These are phyloP conservation scores for Sympetrum striolatum DNA, from an alignment of 2,888 invertebrate species.

Conservation along the genomic window DNA sequence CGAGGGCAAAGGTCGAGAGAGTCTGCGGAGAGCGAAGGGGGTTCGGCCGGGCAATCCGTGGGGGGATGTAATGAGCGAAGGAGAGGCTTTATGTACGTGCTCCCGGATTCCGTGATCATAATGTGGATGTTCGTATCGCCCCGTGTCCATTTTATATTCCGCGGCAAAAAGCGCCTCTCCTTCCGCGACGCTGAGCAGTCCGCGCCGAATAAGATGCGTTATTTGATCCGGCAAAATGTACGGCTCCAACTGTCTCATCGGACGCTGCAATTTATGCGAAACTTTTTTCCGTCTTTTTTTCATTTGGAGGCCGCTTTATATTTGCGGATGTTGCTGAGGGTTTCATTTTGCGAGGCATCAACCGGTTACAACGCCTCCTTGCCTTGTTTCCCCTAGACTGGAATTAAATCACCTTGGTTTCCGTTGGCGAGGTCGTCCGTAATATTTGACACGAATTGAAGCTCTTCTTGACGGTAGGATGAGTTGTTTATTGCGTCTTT, in stretches of 20 bases:
- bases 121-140: conserved; percentile 23
- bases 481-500: no score
- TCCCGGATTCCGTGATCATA: conserved; percentile 22
- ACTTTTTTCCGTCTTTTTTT: not conserved
- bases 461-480: no score
- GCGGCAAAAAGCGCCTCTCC: not conserved
- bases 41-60: conserved; percentile 3
- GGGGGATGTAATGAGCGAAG: conserved; percentile 34
- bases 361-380: no score
- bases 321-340: not conserved
- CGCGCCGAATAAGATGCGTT: not conserved
- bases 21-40: not conserved
- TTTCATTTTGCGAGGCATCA: no score
- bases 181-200: not conserved
- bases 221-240: not conserved
- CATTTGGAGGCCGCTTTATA: not conserved
- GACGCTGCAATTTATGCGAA: not conserved
- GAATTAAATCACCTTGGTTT: no score
- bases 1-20: conserved; percentile 32
- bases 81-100: conserved; percentile 21
- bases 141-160: conserved; percentile 1
- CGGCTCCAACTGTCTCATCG: not conserved
- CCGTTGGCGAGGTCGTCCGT: no score
- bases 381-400: no score
- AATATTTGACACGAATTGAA: no score